Percentiles rank a stretch among this genome's conserved stretches.
phyloP scores from a whole-genome alignment of 2,113 vertebrate species.

The Ictalurus punctatus region DNA sequence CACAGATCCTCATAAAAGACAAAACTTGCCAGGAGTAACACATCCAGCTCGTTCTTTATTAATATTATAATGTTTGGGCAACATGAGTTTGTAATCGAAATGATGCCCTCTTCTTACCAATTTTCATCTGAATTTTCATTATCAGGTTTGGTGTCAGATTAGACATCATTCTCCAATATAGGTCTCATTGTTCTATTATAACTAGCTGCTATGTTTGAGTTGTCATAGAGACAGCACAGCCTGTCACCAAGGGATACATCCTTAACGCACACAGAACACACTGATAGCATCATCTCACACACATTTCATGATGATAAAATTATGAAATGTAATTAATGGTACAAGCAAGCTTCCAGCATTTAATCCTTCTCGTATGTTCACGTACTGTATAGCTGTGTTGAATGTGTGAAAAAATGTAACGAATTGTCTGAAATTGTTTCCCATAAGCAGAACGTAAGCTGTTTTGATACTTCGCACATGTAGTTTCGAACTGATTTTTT shows the following conservation, averaged over 20 bases:
- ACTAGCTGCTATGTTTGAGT: conserved; percentile 17
- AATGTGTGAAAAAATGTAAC: background rate
- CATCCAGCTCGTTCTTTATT: background rate
- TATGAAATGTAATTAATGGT: background rate
- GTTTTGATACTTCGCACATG: background rate
- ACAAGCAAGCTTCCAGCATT: background rate
- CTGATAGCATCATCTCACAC: background rate
- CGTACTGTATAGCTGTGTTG: background rate
- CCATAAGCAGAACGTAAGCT: background rate
- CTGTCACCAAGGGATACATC: background rate
- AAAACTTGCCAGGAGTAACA: background rate
- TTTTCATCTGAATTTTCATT: background rate
- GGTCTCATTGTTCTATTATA: conserved; percentile 10
- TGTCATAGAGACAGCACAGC: background rate
- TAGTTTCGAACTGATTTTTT: background rate
- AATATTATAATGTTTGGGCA: background rate
- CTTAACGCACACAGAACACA: background rate
- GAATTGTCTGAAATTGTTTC: background rate
- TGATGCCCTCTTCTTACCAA: background rate
- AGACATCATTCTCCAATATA: background rate
- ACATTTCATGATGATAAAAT: background rate
- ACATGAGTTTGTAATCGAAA: background rate
- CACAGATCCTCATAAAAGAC: background rate
- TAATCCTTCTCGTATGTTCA: background rate
- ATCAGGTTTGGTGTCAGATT: background rate